Percentiles rank a stretch among this genome's conserved stretches.
Evolutionary conservation across 2,888 invertebrate genomes (phyloP).

Genomic region (Nemotelus pantherinus): DNA sequence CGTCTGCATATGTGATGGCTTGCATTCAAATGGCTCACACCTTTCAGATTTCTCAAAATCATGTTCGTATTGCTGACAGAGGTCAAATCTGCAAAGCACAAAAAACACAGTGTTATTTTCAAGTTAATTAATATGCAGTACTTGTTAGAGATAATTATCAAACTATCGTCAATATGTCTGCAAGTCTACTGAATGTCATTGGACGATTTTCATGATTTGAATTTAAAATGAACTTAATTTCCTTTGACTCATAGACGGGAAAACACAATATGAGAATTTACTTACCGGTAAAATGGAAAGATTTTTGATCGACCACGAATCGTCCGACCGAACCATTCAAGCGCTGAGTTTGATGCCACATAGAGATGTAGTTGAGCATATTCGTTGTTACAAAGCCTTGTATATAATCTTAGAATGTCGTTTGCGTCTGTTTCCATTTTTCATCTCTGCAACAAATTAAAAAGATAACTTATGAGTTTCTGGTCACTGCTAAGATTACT

Average conservation of each 20-base stretch:
- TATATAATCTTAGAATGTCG: slow-evolving; percentile 46
- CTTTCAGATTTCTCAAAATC: slow-evolving; percentile 53
- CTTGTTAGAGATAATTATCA: slow-evolving; percentile 1
- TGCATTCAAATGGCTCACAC: slow-evolving; percentile 56
- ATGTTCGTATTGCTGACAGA: slow-evolving; percentile 56
- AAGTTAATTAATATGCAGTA: slow-evolving; percentile 24
- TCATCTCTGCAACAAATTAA: slow-evolving; percentile 39
- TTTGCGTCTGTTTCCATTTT: slow-evolving; percentile 49
- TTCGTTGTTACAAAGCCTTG: slow-evolving; percentile 43
- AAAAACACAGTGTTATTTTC: slow-evolving; percentile 8
- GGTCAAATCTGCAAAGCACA: slow-evolving; percentile 54
- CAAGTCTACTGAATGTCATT: neutral
- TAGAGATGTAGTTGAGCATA: slow-evolving; percentile 53
- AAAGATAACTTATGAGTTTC: neutral
- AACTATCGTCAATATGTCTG: neutral
- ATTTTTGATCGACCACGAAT: slow-evolving; percentile 52
- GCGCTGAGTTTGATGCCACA: slow-evolving; percentile 56
- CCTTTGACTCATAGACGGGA: slow-evolving; percentile 17
- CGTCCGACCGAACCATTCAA: slow-evolving; percentile 60
- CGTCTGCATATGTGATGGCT: slow-evolving; percentile 57
- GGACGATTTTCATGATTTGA: slow-evolving; percentile 14
- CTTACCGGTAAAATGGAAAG: slow-evolving; percentile 54
- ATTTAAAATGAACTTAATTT: slow-evolving; percentile 40
- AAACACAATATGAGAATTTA: slow-evolving; percentile 11
- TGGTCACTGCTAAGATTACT: neutral